Percentiles rank a stretch among this genome's conserved stretches.
Conservation (phyloP, 2,888 invertebrate species). For the Syrphus vitripennis region DNA sequence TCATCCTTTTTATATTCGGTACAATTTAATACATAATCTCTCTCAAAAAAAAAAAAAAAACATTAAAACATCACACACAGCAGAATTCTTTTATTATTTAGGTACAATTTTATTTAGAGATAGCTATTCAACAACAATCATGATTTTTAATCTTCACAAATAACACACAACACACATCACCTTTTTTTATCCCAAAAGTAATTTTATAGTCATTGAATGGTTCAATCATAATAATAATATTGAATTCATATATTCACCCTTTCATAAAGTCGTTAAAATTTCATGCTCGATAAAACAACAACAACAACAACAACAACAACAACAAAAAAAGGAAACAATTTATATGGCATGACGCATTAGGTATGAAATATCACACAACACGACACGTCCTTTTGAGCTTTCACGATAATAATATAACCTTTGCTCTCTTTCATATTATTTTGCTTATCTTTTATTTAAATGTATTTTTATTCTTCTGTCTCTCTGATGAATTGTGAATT, state of each 20-base stretch:
- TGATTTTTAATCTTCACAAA: not conserved
- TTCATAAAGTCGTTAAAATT: conserved; percentile 41
- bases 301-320: not conserved
- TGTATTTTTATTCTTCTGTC: not conserved
- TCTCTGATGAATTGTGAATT: not conserved
- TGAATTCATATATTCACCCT: conserved; percentile 59
- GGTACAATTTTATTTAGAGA: too few species aligned
- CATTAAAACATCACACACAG: too few species aligned
- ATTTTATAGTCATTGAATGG: conserved; percentile 60
- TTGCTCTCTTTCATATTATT: not conserved
- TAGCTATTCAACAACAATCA: not conserved
- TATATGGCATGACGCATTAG: conserved; percentile 22
- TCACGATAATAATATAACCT: not conserved
- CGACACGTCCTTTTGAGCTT: conserved; percentile 30
- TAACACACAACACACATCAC: not conserved
- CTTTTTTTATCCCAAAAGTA: conserved; percentile 23
- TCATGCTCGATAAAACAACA: conserved; percentile 36
- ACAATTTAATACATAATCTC: too few species aligned
- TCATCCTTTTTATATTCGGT: too few species aligned
- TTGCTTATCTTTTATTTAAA: conserved; percentile 7
- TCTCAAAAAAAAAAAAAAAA: too few species aligned
- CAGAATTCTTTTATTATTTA: too few species aligned
- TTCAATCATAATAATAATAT: conserved; percentile 65
- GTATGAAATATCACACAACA: conserved; percentile 46
- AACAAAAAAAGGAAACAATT: too few species aligned